Evolutionary conservation across 2,888 invertebrate species (phyloP).

Genomic region (Trichacis sp.): DNA sequence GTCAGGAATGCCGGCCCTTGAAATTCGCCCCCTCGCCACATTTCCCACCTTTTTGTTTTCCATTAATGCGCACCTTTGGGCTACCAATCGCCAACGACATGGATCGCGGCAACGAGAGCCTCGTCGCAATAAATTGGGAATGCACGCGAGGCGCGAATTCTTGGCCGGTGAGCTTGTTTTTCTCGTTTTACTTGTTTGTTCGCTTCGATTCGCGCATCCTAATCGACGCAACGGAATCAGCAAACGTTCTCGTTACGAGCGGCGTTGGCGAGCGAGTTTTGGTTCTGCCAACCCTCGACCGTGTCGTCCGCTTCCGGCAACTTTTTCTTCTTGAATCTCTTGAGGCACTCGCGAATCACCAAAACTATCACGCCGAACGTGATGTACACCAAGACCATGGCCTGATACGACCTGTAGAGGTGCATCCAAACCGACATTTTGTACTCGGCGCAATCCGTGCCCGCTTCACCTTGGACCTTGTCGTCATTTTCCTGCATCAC

Average conservation of each 20-base stretch:
- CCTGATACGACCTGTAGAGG: background rate
- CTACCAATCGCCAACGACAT: too few relatives aligned
- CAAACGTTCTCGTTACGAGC: too few relatives aligned
- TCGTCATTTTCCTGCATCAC: too few relatives aligned
- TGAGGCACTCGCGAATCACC: background rate
- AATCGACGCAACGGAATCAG: too few relatives aligned
- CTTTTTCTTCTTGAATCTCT: background rate
- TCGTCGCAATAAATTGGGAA: too few relatives aligned
- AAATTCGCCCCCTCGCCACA: too few relatives aligned
- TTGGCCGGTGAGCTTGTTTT: too few relatives aligned
- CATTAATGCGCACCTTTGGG: too few relatives aligned
- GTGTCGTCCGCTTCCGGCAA: background rate
- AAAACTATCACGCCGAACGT: background rate
- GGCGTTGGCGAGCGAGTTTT: background rate
- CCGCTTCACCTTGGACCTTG: too few relatives aligned
- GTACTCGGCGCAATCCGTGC: background rate
- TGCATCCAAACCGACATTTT: background rate
- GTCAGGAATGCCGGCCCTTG: too few relatives aligned
- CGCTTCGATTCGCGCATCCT: background rate
- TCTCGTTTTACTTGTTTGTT: background rate
- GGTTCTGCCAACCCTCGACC: background rate
- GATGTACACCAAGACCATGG: conserved; percentile 1
- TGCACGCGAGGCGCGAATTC: too few relatives aligned
- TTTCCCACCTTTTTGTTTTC: too few relatives aligned
- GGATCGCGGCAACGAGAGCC: background rate